These are phyloP conservation scores for Lamellibrachia satsuma DNA, from an alignment of 2,888 invertebrate species.

Conservation along the genomic window DNA sequence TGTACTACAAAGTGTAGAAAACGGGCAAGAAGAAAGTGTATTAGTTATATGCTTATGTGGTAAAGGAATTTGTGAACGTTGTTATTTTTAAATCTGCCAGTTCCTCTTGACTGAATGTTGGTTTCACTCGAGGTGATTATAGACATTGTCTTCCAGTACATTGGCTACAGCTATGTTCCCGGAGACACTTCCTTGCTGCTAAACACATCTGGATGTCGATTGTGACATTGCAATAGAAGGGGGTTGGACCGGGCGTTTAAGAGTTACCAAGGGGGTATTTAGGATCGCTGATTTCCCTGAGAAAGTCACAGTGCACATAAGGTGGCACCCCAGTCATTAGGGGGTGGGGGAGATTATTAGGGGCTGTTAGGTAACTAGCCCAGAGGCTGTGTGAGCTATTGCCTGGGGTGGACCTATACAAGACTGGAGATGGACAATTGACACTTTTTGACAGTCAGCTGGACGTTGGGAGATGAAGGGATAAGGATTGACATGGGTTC, in stretches of 20 bases:
- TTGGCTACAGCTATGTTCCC: not conserved
- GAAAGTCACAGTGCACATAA: not conserved
- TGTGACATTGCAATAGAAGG: slow-evolving; percentile 14
- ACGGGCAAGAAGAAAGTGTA: not conserved
- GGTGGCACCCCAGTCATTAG: slow-evolving; percentile 14
- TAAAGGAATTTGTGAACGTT: not conserved
- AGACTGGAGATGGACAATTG: slow-evolving; percentile 20
- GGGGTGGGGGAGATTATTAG: not conserved
- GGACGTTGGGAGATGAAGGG: not conserved
- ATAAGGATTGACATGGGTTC: not conserved
- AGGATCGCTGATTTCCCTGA: slow-evolving; percentile 17
- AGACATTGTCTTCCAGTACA: not conserved
- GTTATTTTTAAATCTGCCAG: not conserved
- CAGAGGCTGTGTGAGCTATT: not conserved
- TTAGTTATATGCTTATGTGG: not conserved
- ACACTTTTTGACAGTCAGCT: slow-evolving; percentile 18
- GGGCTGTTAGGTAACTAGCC: slow-evolving; percentile 6
- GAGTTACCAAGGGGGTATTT: not conserved
- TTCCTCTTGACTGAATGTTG: not conserved
- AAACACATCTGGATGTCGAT: slow-evolving; percentile 8
- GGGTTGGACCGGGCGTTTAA: slow-evolving; percentile 17
- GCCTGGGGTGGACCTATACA: slow-evolving; percentile 19
- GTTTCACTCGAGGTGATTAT: not conserved
- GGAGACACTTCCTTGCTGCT: not conserved
- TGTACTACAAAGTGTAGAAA: too few species aligned